phyloP scores from a whole-genome alignment of 2,113 vertebrate genomes.

The Monopterus albus region DNA sequence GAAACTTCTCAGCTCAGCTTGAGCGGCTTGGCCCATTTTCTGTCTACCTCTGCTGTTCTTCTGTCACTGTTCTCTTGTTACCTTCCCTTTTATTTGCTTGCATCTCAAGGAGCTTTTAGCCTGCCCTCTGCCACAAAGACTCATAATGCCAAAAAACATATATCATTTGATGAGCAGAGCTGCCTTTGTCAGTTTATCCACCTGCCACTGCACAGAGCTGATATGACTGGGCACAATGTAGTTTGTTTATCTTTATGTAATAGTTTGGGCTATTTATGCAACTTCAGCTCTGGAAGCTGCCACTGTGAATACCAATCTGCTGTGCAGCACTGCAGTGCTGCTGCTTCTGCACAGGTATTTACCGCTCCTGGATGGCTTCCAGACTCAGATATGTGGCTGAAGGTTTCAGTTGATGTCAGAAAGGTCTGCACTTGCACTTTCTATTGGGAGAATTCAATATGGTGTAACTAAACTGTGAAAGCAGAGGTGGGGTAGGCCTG shows the following conservation, averaged over 20 bases:
- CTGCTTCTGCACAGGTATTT: conserved; percentile 57
- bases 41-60: conserved; percentile 9
- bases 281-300: conserved; percentile 50
- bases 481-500: conserved; percentile 2
- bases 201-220: conserved; percentile 46
- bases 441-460: conserved; percentile 49
- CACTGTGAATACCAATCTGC: conserved; percentile 60
- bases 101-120: conserved; percentile 15
- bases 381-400: conserved; percentile 59
- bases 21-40: conserved; percentile 23
- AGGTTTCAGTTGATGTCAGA: conserved; percentile 64
- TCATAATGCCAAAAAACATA: conserved; percentile 7
- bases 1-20: conserved; percentile 34
- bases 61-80: background rate
- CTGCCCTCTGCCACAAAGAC: conserved; percentile 6
- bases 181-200: conserved; percentile 30
- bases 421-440: conserved; percentile 61
- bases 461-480: conserved; percentile 50
- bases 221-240: conserved; percentile 38
- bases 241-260: conserved; percentile 66
- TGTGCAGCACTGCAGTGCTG: conserved; percentile 25
- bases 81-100: conserved; percentile 23
- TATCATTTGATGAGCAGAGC: conserved; percentile 40
- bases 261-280: conserved; percentile 56
- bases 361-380: conserved; percentile 51